phyloP scores from a whole-genome alignment of 2,113 vertebrate genomes.

The Dissostichus mawsoni region DNA sequence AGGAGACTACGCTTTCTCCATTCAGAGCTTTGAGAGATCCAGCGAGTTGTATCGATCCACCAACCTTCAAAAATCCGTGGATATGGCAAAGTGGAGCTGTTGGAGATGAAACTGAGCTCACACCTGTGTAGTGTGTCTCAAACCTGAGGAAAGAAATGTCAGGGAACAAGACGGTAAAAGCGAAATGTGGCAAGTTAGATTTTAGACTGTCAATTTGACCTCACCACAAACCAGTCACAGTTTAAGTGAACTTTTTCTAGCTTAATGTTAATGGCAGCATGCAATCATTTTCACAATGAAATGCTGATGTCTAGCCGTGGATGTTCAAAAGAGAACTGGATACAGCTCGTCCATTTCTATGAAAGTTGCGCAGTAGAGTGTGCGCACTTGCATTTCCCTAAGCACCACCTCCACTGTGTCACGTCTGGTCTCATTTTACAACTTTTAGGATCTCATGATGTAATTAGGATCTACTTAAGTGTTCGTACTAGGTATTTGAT shows the following conservation, averaged over 20 bases:
- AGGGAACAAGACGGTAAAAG: background rate
- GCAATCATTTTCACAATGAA: background rate
- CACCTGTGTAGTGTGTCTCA: background rate
- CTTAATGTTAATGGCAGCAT: too few species aligned
- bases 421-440: too few species aligned
- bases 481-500: too few species aligned
- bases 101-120: background rate
- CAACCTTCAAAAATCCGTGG: background rate
- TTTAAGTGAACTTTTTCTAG: background rate
- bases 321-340: too few species aligned
- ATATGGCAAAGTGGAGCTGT: background rate
- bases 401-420: too few species aligned
- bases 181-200: background rate
- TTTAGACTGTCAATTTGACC: background rate
- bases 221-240: background rate
- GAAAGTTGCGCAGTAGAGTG: too few species aligned
- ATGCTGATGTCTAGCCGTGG: background rate
- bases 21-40: conserved; percentile 18
- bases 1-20: background rate
- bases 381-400: too few species aligned
- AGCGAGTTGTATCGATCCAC: conserved; percentile 1
- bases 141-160: background rate
- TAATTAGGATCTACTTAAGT: too few species aligned
- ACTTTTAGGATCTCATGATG: too few species aligned
- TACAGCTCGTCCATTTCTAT: too few species aligned